A percentile compares a stretch with the other conserved stretches of the same genome.
These are phyloP conservation scores for Tenebrosternarchus preto DNA, from an alignment of 2,113 vertebrate genomes.

Conservation along the genomic window DNA sequence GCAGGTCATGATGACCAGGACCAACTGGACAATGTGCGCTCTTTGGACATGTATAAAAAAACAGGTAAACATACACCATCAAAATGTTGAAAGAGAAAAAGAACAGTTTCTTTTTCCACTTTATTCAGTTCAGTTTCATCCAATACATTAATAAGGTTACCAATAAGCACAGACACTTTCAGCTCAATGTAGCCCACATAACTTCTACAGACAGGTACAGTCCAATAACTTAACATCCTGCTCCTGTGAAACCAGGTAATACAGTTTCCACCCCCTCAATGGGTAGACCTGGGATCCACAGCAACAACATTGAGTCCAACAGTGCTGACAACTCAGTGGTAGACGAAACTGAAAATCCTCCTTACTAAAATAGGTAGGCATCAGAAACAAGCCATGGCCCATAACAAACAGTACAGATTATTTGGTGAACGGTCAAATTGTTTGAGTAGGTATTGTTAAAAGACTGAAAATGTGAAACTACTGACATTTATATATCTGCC, in stretches of 20 bases:
- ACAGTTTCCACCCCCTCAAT: conserved; percentile 46
- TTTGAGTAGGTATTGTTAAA: conserved; percentile 40
- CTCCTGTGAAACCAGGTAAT: conserved; percentile 64
- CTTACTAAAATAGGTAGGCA: neutral
- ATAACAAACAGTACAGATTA: conserved; percentile 9
- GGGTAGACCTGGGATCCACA: conserved; percentile 43
- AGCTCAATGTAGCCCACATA: conserved; percentile 36
- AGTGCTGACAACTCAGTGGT: conserved; percentile 15
- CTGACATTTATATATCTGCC: conserved; percentile 52
- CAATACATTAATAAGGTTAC: neutral
- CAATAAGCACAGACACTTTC: conserved; percentile 28
- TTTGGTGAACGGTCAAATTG: neutral
- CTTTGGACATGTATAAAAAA: no score
- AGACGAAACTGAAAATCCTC: neutral
- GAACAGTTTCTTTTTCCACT: neutral
- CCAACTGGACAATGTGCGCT: neutral
- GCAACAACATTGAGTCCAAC: conserved; percentile 38
- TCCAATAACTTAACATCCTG: conserved; percentile 62
- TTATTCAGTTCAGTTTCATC: conserved; percentile 41
- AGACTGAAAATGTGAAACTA: conserved; percentile 36
- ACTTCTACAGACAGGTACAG: conserved; percentile 26
- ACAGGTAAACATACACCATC: no score
- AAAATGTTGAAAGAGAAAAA: neutral
- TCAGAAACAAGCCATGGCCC: conserved; percentile 1
- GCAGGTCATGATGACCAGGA: neutral